These are phyloP conservation scores for Megaceryle torquata DNA, from an alignment of 2,113 vertebrate species.

Conservation along the genomic window DNA sequence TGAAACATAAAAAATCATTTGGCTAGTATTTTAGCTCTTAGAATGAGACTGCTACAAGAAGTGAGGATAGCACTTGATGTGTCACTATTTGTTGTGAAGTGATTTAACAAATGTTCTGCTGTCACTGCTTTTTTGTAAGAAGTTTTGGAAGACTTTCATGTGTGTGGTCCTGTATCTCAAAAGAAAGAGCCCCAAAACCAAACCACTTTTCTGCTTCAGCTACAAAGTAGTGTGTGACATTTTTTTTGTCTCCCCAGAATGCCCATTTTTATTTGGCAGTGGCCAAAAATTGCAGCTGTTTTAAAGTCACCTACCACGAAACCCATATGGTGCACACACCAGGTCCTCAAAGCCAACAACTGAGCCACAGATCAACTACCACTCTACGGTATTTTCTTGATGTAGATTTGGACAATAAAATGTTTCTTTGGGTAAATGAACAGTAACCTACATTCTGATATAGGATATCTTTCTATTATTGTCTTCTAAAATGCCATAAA, in stretches of 20 bases:
- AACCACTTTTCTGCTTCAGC: neutral
- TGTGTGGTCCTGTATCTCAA: neutral
- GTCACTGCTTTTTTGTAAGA: constrained; percentile 25
- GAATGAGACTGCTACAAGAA: constrained; percentile 40
- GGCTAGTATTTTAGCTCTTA: constrained; percentile 38
- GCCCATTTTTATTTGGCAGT: neutral
- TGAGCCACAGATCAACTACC: neutral
- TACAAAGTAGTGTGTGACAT: neutral
- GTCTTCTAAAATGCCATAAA: neutral
- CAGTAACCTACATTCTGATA: neutral
- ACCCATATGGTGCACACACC: rapidly evolving
- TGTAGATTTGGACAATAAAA: neutral
- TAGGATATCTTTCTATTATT: neutral
- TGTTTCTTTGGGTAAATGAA: neutral
- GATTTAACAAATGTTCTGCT: constrained; percentile 71
- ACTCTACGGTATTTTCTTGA: neutral
- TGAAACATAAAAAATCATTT: neutral
- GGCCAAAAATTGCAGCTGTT: neutral
- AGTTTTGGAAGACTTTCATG: constrained; percentile 8
- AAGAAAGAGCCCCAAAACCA: neutral
- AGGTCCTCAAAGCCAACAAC: neutral
- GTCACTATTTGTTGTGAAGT: constrained; percentile 72
- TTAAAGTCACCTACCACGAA: neutral
- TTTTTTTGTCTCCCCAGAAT: neutral
- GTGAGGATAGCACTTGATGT: constrained; percentile 56